Conservation (phyloP, 2,888 invertebrate genomes). For the Stenoptilia bipunctidactyla region DNA sequence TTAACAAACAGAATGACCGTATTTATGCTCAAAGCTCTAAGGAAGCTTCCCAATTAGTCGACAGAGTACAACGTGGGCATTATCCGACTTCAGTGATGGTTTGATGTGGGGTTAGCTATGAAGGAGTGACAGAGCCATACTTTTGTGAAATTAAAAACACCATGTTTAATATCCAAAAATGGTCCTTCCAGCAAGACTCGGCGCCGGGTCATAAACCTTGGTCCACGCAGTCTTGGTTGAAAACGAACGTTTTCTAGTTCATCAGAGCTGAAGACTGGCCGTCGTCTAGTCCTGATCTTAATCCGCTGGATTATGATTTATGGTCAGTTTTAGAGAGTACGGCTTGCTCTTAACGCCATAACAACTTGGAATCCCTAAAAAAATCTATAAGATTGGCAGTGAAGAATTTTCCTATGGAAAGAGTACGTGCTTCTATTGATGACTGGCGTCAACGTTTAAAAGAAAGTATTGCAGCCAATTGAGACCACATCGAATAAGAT, state of each 20-base stretch:
- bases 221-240: conserved; percentile 12
- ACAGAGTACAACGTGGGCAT: no score
- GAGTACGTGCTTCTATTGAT: conserved; percentile 10
- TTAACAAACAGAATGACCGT: conserved; percentile 10
- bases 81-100: conserved; percentile 14
- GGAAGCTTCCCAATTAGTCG: conserved; percentile 14
- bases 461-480: conserved; percentile 7
- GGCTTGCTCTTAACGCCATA: conserved; percentile 7
- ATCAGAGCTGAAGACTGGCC: conserved; percentile 13
- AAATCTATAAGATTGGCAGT: conserved; percentile 6
- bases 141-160: conserved; percentile 6
- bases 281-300: conserved; percentile 13
- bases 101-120: conserved; percentile 7
- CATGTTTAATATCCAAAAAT: conserved; percentile 6
- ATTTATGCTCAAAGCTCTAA: conserved; percentile 11
- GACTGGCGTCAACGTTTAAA: conserved; percentile 9
- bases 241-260: no score
- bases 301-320: conserved; percentile 10
- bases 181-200: conserved; percentile 7
- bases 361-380: conserved; percentile 5
- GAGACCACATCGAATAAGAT: conserved; percentile 6
- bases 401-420: conserved; percentile 10
- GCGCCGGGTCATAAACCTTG: conserved; percentile 10
- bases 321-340: conserved; percentile 9
- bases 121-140: conserved; percentile 3